These are phyloP conservation scores for Thymallus thymallus DNA, from an alignment of 2,113 vertebrate genomes.

Conservation along the genomic window DNA sequence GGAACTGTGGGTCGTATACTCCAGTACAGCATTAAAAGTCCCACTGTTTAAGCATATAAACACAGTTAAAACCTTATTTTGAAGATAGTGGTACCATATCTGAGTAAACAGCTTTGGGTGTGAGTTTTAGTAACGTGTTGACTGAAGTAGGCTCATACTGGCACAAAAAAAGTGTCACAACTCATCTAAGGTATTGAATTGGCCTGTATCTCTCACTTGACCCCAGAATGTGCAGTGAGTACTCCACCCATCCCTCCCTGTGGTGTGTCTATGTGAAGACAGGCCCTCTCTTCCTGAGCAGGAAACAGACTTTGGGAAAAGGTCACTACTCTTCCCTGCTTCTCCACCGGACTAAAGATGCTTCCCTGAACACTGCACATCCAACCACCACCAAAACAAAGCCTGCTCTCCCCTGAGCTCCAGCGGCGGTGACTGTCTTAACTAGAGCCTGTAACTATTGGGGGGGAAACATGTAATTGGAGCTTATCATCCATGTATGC, in stretches of 20 bases:
- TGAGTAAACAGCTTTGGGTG: not conserved
- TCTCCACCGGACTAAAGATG: constrained; percentile 4
- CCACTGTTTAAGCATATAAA: too few relatives aligned
- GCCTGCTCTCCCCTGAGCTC: not conserved
- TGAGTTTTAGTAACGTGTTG: not conserved
- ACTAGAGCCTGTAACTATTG: too few relatives aligned
- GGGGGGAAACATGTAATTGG: too few relatives aligned
- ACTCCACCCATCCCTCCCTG: constrained; percentile 13
- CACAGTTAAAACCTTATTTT: not conserved
- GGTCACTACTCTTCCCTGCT: constrained; percentile 12
- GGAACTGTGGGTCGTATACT: not conserved
- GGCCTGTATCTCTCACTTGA: not conserved
- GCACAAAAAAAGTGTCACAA: not conserved
- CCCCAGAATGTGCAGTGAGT: not conserved
- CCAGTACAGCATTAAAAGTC: not conserved
- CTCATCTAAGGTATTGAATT: not conserved
- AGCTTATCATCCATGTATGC: too few relatives aligned
- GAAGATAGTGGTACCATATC: not conserved
- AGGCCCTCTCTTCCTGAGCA: constrained; percentile 43
- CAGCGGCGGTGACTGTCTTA: not conserved
- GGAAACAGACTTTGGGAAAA: constrained; percentile 44
- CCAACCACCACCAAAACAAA: not conserved
- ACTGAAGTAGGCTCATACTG: not conserved
- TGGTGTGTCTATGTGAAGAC: constrained; percentile 44
- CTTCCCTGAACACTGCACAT: constrained; percentile 10